phyloP scores from a whole-genome alignment of 1,140 invertebrate genomes.

The Brachionus koreanus region DNA sequence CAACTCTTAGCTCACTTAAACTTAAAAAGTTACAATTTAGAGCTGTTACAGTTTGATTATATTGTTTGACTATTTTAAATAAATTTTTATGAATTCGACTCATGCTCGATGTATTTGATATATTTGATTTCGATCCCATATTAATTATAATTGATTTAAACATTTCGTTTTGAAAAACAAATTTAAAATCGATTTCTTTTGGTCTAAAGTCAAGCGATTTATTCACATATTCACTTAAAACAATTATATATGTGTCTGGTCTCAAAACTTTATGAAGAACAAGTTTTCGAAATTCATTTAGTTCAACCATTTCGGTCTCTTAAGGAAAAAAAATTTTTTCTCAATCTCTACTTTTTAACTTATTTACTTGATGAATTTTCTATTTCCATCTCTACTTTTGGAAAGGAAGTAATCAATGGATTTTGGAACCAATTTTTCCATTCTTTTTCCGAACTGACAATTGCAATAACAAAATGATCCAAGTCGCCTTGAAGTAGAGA shows the following conservation, averaged over 20 bases:
- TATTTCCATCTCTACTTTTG: slow-evolving; percentile 28
- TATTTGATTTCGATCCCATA: slow-evolving; percentile 36
- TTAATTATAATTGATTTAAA: slow-evolving; percentile 32
- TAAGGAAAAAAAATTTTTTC: not conserved
- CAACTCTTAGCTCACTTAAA: slow-evolving; percentile 26
- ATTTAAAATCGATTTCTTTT: not conserved
- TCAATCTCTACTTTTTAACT: not conserved
- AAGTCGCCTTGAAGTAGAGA: slow-evolving; percentile 57
- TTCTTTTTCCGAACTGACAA: slow-evolving; percentile 22
- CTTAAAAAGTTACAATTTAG: slow-evolving; percentile 37
- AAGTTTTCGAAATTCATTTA: slow-evolving; percentile 28
- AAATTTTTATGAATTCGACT: slow-evolving; percentile 37
- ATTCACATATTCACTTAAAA: slow-evolving; percentile 22
- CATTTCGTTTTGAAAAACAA: slow-evolving; percentile 2
- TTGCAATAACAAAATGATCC: slow-evolving; percentile 46
- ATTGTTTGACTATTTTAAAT: not conserved
- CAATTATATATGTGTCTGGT: slow-evolving; percentile 36
- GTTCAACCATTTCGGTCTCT: slow-evolving; percentile 32
- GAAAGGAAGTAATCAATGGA: not conserved
- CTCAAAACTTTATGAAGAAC: slow-evolving; percentile 14
- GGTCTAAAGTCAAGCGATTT: not conserved
- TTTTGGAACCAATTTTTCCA: slow-evolving; percentile 36
- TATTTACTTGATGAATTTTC: slow-evolving; percentile 17
- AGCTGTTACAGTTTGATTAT: slow-evolving; percentile 12
- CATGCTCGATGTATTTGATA: slow-evolving; percentile 22